These are phyloP conservation scores for Dryobates pubescens DNA, from an alignment of 2,797 vertebrate species.

Conservation along the genomic window DNA sequence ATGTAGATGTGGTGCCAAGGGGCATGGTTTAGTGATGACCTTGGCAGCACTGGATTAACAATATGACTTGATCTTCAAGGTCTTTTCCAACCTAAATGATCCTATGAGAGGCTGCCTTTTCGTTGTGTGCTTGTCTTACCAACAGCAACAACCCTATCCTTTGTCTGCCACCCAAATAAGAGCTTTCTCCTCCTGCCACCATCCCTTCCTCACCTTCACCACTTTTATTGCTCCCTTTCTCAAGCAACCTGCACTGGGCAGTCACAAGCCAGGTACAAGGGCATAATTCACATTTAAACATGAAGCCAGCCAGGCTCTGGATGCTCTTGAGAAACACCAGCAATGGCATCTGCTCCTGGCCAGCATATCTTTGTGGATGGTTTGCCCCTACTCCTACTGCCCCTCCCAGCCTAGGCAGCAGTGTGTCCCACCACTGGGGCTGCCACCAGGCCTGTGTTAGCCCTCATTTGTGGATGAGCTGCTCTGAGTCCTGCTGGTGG, in stretches of 20 bases:
- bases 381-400: neutral
- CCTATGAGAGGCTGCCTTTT: neutral
- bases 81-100: neutral
- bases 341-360: neutral
- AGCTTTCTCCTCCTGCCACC: neutral
- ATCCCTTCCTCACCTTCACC: neutral
- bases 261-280: neutral
- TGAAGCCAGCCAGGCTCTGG: neutral
- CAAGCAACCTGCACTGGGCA: fast-evolving
- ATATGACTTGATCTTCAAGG: neutral
- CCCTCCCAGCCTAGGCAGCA: neutral
- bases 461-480: neutral
- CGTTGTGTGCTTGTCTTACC: neutral
- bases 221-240: neutral
- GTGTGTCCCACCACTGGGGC: neutral
- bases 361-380: fast-evolving
- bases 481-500: neutral
- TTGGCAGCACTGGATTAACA: neutral
- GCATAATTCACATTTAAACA: neutral
- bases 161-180: neutral
- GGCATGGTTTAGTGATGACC: neutral
- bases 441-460: fast-evolving
- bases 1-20: neutral
- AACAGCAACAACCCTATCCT: neutral
- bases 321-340: neutral